Evolutionary conservation across 1,140 invertebrate genomes (phyloP), one percentile per base, ranked within the genome.

Genomic region (Pseudomyrmex cubaensis): DNA sequence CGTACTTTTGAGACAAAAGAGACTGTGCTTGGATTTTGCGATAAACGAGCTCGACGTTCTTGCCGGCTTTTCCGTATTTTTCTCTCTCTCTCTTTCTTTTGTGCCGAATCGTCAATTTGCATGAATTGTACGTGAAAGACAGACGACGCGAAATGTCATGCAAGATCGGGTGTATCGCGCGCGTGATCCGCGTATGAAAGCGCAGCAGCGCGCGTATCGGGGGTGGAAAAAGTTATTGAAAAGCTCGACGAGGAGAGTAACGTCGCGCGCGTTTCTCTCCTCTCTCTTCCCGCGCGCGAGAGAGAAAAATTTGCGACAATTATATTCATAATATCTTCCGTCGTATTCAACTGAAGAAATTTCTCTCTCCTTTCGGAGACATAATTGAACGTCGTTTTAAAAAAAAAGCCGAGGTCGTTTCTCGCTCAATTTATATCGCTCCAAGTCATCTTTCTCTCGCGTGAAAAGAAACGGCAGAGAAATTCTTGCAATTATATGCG

Each of bases 101-200:
- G 35, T 67, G 50, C 75, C 35, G 4, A 54, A 69, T 56, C 46
- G 63, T 69, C 75, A 77, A 69, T 69, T 77, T 67, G 17, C 75
- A 0, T 25, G 25, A 10, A 66, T 56, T 20, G 2, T 54, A 77
- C 62, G 25, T 35, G 25, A 50, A 25, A 67, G 75, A 25, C 75
- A 56, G 35, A 69, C 13, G 63, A 69, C 46, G 50, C 35, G 46
- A 67, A 69, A 77, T 67, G 35, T 56, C 25, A n/a, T n/a, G 2
- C 15, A 35, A 35, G 75, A 69, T 77, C 50, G 52, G 35, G 35
- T 35, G 35, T 69, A 56, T 77, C 63, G 17, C 35, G 17, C 50
- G 56, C 75, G 75, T 77, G 75, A 69, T 77, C 63, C 35, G 52
- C 13, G 8, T 77, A 46, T 10, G 2, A 56, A 67, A 2, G 20